phyloP scores from a whole-genome alignment of 2,888 invertebrate species.

The Platynereis dumerilii region DNA sequence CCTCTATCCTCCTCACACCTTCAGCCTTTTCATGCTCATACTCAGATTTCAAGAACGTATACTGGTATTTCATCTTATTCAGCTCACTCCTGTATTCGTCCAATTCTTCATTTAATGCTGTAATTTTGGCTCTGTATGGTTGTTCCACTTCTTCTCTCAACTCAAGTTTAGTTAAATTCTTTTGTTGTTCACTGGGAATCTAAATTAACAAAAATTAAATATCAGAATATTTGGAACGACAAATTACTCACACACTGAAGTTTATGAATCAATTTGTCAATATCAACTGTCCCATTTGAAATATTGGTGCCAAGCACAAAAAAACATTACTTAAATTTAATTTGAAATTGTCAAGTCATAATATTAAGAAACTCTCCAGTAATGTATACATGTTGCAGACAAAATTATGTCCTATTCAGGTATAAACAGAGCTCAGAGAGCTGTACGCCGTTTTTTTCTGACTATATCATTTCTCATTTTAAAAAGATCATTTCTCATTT shows the following conservation, averaged over 20 bases:
- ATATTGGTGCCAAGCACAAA: too few relatives aligned
- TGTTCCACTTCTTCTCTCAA: conserved; percentile 54
- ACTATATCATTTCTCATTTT: too few relatives aligned
- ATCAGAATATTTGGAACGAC: neutral
- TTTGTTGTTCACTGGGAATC: conserved; percentile 53
- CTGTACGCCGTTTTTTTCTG: too few relatives aligned
- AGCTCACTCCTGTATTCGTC: conserved; percentile 50
- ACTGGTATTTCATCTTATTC: conserved; percentile 59
- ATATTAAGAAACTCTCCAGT: too few relatives aligned
- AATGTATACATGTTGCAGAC: too few relatives aligned
- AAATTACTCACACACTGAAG: too few relatives aligned
- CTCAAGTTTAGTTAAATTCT: conserved; percentile 55
- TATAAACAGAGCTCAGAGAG: too few relatives aligned
- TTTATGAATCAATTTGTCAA: neutral
- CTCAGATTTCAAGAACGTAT: conserved; percentile 61
- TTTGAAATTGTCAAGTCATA: too few relatives aligned
- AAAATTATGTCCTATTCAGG: too few relatives aligned
- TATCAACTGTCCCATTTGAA: too few relatives aligned
- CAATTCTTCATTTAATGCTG: conserved; percentile 52
- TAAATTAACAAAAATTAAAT: conserved; percentile 28
- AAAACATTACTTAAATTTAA: too few relatives aligned
- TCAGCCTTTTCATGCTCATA: conserved; percentile 58
- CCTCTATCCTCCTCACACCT: conserved; percentile 51
- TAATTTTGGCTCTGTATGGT: conserved; percentile 50
- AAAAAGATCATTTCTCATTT: too few relatives aligned